Percentiles rank a stretch among this genome's conserved stretches.
phyloP scores from a whole-genome alignment of 2,113 vertebrate species.

The Eleginops maclovinus region DNA sequence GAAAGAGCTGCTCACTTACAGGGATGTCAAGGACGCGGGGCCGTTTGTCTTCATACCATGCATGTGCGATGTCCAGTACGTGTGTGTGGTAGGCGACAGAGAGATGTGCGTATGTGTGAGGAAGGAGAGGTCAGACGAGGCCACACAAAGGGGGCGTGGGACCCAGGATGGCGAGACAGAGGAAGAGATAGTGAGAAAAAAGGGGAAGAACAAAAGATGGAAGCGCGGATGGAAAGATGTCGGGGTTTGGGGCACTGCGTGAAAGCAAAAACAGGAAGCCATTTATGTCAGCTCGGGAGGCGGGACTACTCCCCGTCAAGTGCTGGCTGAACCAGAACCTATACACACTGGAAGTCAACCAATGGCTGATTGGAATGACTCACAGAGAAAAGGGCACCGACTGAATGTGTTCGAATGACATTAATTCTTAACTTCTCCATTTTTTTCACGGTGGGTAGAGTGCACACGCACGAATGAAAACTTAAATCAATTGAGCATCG shows the following conservation, averaged over 20 bases:
- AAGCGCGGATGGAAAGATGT: slow-evolving; percentile 57
- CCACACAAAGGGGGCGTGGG: slow-evolving; percentile 44
- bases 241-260: slow-evolving; percentile 12
- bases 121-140: slow-evolving; percentile 66
- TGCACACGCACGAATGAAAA: slow-evolving; percentile 22
- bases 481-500: slow-evolving; percentile 34
- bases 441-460: slow-evolving; percentile 33
- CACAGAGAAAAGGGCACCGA: not conserved
- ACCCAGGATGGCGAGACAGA: slow-evolving; percentile 60
- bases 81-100: slow-evolving; percentile 24
- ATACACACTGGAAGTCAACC: slow-evolving; percentile 21
- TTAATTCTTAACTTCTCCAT: slow-evolving; percentile 24
- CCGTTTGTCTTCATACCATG: slow-evolving; percentile 38
- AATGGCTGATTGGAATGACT: slow-evolving; percentile 8
- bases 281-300: slow-evolving; percentile 64
- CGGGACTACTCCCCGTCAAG: slow-evolving; percentile 41
- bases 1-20: slow-evolving; percentile 20
- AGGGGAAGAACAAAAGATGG: slow-evolving; percentile 66
- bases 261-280: slow-evolving; percentile 75
- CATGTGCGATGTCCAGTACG: slow-evolving; percentile 46
- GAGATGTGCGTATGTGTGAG: slow-evolving; percentile 32
- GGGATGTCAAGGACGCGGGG: slow-evolving; percentile 41
- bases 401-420: slow-evolving; percentile 30
- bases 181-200: slow-evolving; percentile 52
- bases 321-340: slow-evolving; percentile 37